These are phyloP conservation scores for Masticophis lateralis DNA, from an alignment of 2,797 vertebrate species.

Conservation along the genomic window DNA sequence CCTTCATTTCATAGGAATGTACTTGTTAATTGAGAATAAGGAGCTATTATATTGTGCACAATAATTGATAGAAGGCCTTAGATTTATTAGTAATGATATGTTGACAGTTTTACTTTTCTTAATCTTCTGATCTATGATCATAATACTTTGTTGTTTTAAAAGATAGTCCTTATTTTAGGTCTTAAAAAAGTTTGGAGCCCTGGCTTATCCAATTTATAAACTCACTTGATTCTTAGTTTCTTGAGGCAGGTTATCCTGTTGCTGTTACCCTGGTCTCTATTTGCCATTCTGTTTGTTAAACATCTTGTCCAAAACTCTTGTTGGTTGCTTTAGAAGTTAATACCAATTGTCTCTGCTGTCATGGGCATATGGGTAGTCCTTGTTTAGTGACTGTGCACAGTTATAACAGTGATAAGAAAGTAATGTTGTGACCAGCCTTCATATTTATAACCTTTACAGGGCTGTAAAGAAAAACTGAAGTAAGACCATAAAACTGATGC, in stretches of 20 bases:
- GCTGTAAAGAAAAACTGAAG: background rate
- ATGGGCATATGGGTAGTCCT: background rate
- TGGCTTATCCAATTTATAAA: background rate
- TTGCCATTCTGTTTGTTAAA: background rate
- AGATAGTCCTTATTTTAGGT: background rate
- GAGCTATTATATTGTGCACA: background rate
- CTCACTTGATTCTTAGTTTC: background rate
- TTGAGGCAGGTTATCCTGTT: background rate
- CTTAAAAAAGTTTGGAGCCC: background rate
- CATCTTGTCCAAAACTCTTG: background rate
- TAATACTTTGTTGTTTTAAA: background rate
- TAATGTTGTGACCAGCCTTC: background rate
- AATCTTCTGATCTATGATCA: background rate
- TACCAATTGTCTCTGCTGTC: background rate
- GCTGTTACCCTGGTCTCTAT: background rate
- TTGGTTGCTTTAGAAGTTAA: background rate
- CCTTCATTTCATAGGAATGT: background rate
- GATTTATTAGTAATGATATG: background rate
- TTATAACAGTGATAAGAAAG: background rate
- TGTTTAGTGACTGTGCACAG: background rate
- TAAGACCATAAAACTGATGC: background rate
- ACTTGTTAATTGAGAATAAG: background rate
- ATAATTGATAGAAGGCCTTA: background rate
- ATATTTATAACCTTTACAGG: background rate
- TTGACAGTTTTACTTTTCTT: background rate